Evolutionary conservation across 1,140 invertebrate species (phyloP), one percentile per base, ranked within the genome.

Genomic region (Calycopis cecrops): DNA sequence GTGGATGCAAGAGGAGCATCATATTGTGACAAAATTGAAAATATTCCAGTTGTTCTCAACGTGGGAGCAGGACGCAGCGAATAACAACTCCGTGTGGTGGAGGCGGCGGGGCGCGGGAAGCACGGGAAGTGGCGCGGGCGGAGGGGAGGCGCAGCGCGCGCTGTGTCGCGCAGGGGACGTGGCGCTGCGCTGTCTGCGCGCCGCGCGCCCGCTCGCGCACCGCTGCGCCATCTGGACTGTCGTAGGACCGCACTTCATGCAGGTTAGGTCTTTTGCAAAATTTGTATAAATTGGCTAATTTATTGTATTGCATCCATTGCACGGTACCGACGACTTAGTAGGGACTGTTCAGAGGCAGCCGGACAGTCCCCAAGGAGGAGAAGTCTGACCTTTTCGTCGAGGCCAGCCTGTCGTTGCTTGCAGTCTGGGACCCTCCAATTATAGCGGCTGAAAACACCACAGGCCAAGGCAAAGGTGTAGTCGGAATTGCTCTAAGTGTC

Each of bases 191-290:
- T 95, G 96, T 51, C 92, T 96, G 0, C 91, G 94, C 59, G 96
- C 95, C 64, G 94, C 95, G 0, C 82, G 97, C 7, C 96, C 97
- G 0, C 85, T 98, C 18, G 92, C 97, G 47, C 97, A 98, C 72
- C 92, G 97, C 14, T 95, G 98, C 92, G 93, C 93, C 63, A 90
- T 95, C 10, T 98, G 96, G 96, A 95, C 94, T 54, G 93, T 96
- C 2, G 92, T 96, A 4, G 95, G 95, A 3, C 94, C 95, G 0
- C 96, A 97, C 86, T 93, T 97, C 58, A 97, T 97, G 92, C 95
- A 98, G 90, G 93, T 94, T 72, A 71, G 75, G 16, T n/a, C 35
- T 35, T 35, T 17, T 10, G 18, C 16, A 4, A 6, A 18, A 17
- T 40, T 40, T 42, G 35, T 44, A 35, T 28, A 33, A 49, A 11